phyloP scores from a whole-genome alignment of 2,113 vertebrate species.

The Rallus limicola region DNA sequence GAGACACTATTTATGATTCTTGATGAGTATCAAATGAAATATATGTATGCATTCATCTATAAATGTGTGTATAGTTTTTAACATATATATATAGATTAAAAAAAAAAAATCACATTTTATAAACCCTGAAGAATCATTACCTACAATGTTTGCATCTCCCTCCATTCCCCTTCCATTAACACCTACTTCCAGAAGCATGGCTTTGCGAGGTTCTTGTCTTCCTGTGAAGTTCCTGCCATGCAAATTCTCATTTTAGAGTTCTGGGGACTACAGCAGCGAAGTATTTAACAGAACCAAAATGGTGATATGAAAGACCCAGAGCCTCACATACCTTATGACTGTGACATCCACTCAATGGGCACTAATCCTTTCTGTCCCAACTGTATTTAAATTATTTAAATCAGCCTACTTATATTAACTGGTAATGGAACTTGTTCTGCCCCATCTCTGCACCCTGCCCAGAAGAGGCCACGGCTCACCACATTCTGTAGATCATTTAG shows the following conservation, averaged over 20 bases:
- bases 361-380: background rate
- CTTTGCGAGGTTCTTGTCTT: background rate
- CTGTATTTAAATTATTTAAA: conserved; percentile 23
- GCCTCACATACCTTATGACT: background rate
- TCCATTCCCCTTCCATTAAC: background rate
- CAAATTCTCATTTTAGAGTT: background rate
- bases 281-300: background rate
- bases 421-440: background rate
- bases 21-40: background rate
- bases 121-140: background rate
- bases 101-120: background rate
- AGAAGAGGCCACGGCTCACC: background rate
- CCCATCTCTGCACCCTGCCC: background rate
- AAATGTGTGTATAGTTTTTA: background rate
- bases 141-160: background rate
- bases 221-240: background rate
- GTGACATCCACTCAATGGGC: background rate
- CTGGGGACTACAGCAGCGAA: background rate
- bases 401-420: background rate
- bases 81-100: no score
- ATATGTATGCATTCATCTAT: background rate
- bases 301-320: background rate
- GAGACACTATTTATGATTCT: background rate
- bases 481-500: background rate
- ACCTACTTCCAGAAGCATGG: background rate